Evolutionary conservation across 2,888 invertebrate species (phyloP).

Genomic region (Tillus elongatus): DNA sequence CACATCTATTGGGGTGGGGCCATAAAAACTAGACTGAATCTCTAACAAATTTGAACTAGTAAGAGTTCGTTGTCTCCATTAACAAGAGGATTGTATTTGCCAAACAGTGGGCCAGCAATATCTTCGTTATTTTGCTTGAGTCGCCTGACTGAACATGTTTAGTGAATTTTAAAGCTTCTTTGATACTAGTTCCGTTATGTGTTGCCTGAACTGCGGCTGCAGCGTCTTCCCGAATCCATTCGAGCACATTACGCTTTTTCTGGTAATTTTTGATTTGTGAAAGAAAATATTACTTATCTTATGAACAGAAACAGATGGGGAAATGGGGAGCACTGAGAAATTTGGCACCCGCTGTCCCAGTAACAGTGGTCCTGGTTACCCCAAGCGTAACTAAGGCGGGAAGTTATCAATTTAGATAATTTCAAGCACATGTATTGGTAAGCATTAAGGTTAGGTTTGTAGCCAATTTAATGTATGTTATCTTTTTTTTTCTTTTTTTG

Average conservation of each 20-base stretch:
- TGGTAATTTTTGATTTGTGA: background rate
- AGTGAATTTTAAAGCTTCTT: background rate
- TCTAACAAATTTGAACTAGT: slow-evolving; percentile 1
- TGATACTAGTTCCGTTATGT: slow-evolving; percentile 2
- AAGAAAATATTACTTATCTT: background rate
- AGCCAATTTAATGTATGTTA: too few species aligned
- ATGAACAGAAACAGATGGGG: background rate
- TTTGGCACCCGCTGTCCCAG: background rate
- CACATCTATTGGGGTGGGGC: slow-evolving; percentile 3
- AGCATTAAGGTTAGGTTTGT: too few species aligned
- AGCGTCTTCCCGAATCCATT: background rate
- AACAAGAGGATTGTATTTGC: background rate
- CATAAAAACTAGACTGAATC: slow-evolving; percentile 3
- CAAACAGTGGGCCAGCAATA: slow-evolving; percentile 1
- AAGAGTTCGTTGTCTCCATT: background rate
- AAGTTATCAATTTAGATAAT: too few species aligned
- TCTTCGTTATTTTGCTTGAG: background rate
- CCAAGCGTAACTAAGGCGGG: too few species aligned
- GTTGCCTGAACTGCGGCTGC: slow-evolving; percentile 1
- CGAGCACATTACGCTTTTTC: background rate
- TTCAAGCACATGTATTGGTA: too few species aligned
- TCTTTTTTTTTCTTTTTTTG: too few species aligned
- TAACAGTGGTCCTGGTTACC: background rate
- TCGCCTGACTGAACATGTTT: slow-evolving; percentile 3
- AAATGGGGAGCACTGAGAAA: background rate